Evolutionary conservation across 2,113 vertebrate genomes (phyloP).

Genomic region (Hippoglossus stenolepis): DNA sequence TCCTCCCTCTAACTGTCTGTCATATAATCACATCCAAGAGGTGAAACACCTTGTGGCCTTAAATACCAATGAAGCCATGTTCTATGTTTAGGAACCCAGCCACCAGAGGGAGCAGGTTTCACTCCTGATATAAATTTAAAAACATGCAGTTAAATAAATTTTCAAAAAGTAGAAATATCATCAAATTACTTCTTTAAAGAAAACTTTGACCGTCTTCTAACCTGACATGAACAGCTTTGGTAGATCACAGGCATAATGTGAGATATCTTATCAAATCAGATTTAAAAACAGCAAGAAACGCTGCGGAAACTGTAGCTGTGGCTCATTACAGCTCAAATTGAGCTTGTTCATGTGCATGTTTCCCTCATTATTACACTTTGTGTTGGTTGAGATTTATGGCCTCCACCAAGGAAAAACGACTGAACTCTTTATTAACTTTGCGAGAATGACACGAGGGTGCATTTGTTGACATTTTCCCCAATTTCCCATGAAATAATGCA

Average conservation of each 20-base stretch:
- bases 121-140: background rate
- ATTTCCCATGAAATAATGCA: too few species aligned
- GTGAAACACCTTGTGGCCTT: conserved; percentile 21
- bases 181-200: too few species aligned
- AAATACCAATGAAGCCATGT: conserved; percentile 20
- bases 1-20: conserved; percentile 16
- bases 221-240: too few species aligned
- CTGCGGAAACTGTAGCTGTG: too few species aligned
- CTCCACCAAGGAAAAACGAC: too few species aligned
- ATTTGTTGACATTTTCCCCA: too few species aligned
- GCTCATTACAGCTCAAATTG: too few species aligned
- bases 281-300: too few species aligned
- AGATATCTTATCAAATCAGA: background rate
- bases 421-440: too few species aligned
- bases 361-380: too few species aligned
- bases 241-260: background rate
- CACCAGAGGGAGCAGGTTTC: background rate
- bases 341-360: background rate
- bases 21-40: conserved; percentile 8
- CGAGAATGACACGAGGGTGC: too few species aligned
- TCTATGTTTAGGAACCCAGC: background rate
- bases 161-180: background rate
- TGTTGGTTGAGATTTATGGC: background rate
- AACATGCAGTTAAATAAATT: background rate
- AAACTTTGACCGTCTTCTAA: too few species aligned